Evolutionary conservation across 2,113 vertebrate genomes (phyloP).

Genomic region (Vombatus ursinus): DNA sequence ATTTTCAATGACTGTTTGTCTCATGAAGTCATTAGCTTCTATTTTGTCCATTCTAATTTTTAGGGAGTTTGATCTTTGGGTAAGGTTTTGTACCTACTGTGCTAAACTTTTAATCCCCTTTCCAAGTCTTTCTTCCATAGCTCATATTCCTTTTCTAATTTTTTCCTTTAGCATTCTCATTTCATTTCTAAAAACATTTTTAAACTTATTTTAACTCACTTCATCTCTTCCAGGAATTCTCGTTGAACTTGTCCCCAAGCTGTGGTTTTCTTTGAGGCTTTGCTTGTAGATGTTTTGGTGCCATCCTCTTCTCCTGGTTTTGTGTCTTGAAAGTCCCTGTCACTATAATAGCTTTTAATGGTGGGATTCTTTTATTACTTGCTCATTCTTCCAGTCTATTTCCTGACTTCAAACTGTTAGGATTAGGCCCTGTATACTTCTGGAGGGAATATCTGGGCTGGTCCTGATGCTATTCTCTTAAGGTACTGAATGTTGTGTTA

Average conservation of each 20-base stretch:
- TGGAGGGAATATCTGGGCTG: background rate
- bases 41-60: background rate
- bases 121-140: background rate
- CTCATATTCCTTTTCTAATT: background rate
- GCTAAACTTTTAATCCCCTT: background rate
- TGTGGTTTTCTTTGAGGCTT: background rate
- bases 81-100: background rate
- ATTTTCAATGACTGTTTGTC: background rate
- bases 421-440: background rate
- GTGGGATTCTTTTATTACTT: background rate
- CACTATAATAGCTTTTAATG: background rate
- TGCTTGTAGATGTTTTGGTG: background rate
- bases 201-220: background rate
- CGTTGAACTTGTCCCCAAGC: background rate
- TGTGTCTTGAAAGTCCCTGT: background rate
- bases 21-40: background rate
- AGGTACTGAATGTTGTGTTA: background rate
- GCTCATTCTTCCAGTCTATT: background rate
- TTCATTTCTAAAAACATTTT: background rate
- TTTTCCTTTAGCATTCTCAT: background rate
- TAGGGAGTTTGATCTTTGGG: background rate
- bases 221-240: background rate
- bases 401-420: background rate
- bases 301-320: background rate
- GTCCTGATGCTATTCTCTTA: background rate